Percentiles rank a stretch among this genome's conserved stretches.
Conservation (phyloP, 1,140 invertebrate species). For the Papilio aristodemus region DNA sequence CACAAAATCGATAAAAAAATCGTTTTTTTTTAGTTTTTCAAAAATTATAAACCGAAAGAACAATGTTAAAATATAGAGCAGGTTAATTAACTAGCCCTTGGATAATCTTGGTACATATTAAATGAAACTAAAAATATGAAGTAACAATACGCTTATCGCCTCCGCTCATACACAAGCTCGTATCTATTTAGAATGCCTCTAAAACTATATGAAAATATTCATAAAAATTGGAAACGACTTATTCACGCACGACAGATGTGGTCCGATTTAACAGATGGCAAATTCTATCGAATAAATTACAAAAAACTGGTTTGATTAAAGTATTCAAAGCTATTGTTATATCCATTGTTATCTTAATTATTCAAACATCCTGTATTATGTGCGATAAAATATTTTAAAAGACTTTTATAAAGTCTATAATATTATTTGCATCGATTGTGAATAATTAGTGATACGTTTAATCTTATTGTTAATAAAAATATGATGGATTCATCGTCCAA, state of each 20-base stretch:
- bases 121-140: not conserved
- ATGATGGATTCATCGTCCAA: too few species aligned
- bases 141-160: not conserved
- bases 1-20: too few species aligned
- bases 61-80: too few species aligned
- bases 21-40: too few species aligned
- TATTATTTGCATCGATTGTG: too few species aligned
- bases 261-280: not conserved
- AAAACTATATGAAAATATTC: constrained; percentile 9
- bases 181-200: constrained; percentile 1
- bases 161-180: not conserved
- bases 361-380: constrained; percentile 3
- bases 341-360: constrained; percentile 6
- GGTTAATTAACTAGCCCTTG: too few species aligned
- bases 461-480: too few species aligned
- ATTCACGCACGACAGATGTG: constrained; percentile 14
- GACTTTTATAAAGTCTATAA: not conserved
- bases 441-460: too few species aligned
- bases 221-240: constrained; percentile 2
- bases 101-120: not conserved
- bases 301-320: not conserved
- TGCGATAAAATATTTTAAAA: not conserved
- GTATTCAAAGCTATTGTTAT: not conserved
- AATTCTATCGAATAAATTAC: not conserved
- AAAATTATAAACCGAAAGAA: too few species aligned